Evolutionary conservation across 2,888 invertebrate genomes (phyloP), one percentile per base, ranked within the genome.

Genomic region (Balanococcus diminutus): DNA sequence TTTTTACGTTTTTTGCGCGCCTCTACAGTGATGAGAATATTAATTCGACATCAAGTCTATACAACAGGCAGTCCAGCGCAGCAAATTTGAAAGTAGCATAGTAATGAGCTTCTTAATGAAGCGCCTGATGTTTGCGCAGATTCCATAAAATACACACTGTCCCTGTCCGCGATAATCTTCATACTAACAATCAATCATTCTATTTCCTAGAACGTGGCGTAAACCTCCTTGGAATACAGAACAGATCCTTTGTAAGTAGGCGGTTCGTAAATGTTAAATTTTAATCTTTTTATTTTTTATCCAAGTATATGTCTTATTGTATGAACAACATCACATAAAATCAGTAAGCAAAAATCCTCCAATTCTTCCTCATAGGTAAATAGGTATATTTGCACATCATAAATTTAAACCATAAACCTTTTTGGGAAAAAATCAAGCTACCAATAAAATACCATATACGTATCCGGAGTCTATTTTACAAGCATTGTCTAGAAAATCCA

Each of bases 21-120:
- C 31, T 72, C 28, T 79, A 36, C 32, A 79, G 75, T 79, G 75
- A 79, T 19, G 32, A 79, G 75, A 79, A 79, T 79, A 79, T 79
- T 79, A 79, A 79, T 79, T 79, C 75, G 36, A 79, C 19, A 19
- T 36, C 36, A 11, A 32, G n/a, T 67, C 67, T 28, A 11, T 51
- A 51, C 51, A 56, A 4, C 22, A 56, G 28, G 25, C 1, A 61
- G 28, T 28, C 28, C 25, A 3, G 67, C 28, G 67, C 67, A 67
- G 56, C 28, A 67, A 25, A 67, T 67, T 67, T 67, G 67, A 67
- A 67, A 67, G 28, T 28, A 67, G 28, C 67, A 28, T 28, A 67
- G 67, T 28, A 67, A 67, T 67, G 67, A 67, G 67, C 2, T 28
- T 67, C 67, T 67, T 28, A 67, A 28, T 67, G 67, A 56, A 56